Evolutionary conservation across 2,113 vertebrate species (phyloP), one percentile per base, ranked within the genome.

Genomic region (Hippocampus abdominalis): DNA sequence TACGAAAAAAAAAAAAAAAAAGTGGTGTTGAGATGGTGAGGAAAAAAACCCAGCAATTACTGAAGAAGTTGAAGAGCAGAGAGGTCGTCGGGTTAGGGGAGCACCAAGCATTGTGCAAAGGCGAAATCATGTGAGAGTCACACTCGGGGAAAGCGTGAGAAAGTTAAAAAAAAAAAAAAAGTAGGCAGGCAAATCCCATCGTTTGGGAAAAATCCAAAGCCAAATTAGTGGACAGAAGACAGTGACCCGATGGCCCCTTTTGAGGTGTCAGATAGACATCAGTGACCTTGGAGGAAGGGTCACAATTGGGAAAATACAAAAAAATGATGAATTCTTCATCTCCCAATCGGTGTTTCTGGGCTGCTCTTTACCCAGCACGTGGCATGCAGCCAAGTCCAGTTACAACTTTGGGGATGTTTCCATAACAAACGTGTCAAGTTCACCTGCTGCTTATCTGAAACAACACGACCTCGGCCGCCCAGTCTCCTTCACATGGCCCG

Each of bases 41-140:
- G 29, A 29, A 74, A 20, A 70, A 66, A 70, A 67, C 21, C 21
- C 23, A 8, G 23, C 54, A 18, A 32, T 10, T 40, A 39, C 8
- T 32, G n/a, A 1, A 48, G n/a, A 39, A 39, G 53, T 2, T 51
- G 23, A 10, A 27, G 63, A 39, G 27, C 42, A 40, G 36, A 48
- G 29, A 56, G 63, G 60, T 71, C 64, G 69, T 25, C 59, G 32
- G 65, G 71, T 61, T 63, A 70, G 60, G 51, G 29, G 60, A 8
- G 63, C 54, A 40, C 40, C 48, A 84, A 69, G 78, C 79, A 83
- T 80, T 83, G 66, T 82, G 74, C 46, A 59, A 65, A 48, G 61
- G 68, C 32, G n/a, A 73, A 39, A 80, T 89, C 90, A 91, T 83
- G 87, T 89, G 90, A 91, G 69, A 84, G 87, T 91, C 90, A 91